These are phyloP conservation scores for Caenorhabditis afra DNA, from an alignment of 2,888 invertebrate genomes.

Conservation along the genomic window DNA sequence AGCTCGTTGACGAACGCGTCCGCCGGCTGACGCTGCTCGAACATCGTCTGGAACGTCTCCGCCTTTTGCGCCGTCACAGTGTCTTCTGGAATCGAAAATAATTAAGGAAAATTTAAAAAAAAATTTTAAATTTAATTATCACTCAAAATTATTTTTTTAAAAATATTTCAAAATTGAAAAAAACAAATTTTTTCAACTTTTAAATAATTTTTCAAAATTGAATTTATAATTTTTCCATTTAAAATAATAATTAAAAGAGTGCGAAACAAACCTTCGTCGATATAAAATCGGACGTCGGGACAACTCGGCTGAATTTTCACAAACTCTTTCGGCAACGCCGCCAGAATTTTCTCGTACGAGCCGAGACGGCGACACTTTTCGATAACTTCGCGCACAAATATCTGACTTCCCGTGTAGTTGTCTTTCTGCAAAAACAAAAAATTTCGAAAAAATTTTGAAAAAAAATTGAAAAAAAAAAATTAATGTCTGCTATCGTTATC, in stretches of 20 bases:
- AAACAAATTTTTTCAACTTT: no score
- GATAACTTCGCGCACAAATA: constrained; percentile 94
- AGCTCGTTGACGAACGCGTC: constrained; percentile 65
- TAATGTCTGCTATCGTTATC: no score
- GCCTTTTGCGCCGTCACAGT: constrained; percentile 35
- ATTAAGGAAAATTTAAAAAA: constrained; percentile 7
- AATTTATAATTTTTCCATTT: constrained; percentile 3
- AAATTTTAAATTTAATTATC: background rate
- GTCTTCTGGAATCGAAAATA: constrained; percentile 18
- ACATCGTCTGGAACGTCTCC: constrained; percentile 60
- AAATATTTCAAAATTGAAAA: no score
- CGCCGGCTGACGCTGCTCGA: constrained; percentile 63
- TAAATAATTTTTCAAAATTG: no score
- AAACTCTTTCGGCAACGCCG: constrained; percentile 92
- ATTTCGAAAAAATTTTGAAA: no score
- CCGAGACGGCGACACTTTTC: constrained; percentile 90
- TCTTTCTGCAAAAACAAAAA: constrained; percentile 70
- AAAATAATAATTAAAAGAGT: background rate
- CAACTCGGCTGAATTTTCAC: constrained; percentile 89
- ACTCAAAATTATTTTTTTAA: background rate
- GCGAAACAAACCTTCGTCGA: constrained; percentile 73
- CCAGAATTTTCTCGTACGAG: constrained; percentile 93
- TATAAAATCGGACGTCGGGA: constrained; percentile 84
- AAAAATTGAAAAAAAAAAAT: no score
- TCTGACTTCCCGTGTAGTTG: constrained; percentile 88